Evolutionary conservation across 2,113 vertebrate genomes (phyloP), one percentile per base, ranked within the genome.

Genomic region (Furnarius figulus): DNA sequence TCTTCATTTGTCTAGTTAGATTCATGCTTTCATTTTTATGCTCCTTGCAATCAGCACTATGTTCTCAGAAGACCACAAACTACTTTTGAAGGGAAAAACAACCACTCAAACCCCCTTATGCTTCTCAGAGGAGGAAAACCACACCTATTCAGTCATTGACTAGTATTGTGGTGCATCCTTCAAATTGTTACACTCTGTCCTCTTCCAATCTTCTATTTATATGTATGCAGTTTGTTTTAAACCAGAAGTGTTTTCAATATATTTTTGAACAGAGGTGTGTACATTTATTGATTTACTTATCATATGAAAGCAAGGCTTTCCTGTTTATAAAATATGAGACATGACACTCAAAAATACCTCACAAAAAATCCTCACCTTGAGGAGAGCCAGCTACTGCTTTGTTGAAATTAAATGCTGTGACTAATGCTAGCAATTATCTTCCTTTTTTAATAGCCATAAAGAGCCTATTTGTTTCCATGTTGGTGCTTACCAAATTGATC

Each of bases 371-470:
- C 55, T 92, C 80, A 97, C 92, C 85, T 96, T 92, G 93, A 95
- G 84, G 73, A 96, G 91, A 90, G 53, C 68, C 70, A 71, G 5
- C 50, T 76, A 58, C 42, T 87, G 61, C 79, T 97, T 87, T 47
- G 72, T 65, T 79, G 90, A 93, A 96, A 96, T 96, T 96, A 97
- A 97, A 95, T 75, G 56, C 75, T 8, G 2, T 97, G 87, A 97
- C 89, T 96, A 96, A 97, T 97, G 76, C 30, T 67, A 80, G 62
- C 52, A 96, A 95, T 97, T 97, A 95, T 74, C 40, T 44, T 94
- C 68, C 74, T 93, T 97, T 97, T 97, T 96, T 97, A 97, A 96
- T 67, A 92, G 56, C 68, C 95, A 65, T 92, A 96, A 96, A 97
- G 52, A 42, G 15, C 21, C 71, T 97, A 53, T 97, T 97, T 97